phyloP scores from a whole-genome alignment of 2,113 vertebrate genomes.

The Festucalex cinctus region DNA sequence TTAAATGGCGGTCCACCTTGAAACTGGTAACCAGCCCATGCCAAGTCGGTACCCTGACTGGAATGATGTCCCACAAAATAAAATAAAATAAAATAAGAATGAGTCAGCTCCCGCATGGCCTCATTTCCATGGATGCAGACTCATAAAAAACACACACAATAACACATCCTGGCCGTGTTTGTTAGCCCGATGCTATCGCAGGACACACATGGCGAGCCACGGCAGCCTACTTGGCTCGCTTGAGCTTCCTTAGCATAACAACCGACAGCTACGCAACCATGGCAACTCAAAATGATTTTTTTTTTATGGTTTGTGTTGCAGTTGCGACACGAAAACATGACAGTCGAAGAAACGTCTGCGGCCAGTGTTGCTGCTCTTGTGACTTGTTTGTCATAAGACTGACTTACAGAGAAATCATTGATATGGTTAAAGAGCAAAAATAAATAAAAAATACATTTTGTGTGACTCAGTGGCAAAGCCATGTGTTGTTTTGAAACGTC shows the following conservation, averaged over 20 bases:
- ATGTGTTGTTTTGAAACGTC: neutral
- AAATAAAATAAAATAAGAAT: constrained; percentile 20
- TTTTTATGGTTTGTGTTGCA: neutral
- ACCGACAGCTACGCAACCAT: neutral
- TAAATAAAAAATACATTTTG: neutral
- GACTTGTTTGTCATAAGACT: constrained; percentile 1
- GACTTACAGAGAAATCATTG: neutral
- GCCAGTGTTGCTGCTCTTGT: neutral
- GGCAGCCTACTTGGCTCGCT: neutral
- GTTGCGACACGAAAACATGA: neutral
- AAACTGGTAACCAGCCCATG: neutral
- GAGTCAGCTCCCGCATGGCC: constrained; percentile 4
- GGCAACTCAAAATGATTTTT: neutral
- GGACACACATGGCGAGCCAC: constrained; percentile 5
- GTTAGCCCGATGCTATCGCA: constrained; percentile 2
- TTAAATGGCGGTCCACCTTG: no score
- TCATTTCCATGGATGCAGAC: neutral
- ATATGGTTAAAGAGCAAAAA: neutral
- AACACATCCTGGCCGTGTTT: neutral
- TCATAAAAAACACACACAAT: neutral
- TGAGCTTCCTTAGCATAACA: neutral
- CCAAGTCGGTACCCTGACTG: neutral
- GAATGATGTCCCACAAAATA: constrained; percentile 9
- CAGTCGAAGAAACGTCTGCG: neutral
- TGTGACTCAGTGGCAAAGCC: neutral